These are phyloP conservation scores for Biston betularia DNA, from an alignment of 2,888 invertebrate genomes.

Conservation along the genomic window DNA sequence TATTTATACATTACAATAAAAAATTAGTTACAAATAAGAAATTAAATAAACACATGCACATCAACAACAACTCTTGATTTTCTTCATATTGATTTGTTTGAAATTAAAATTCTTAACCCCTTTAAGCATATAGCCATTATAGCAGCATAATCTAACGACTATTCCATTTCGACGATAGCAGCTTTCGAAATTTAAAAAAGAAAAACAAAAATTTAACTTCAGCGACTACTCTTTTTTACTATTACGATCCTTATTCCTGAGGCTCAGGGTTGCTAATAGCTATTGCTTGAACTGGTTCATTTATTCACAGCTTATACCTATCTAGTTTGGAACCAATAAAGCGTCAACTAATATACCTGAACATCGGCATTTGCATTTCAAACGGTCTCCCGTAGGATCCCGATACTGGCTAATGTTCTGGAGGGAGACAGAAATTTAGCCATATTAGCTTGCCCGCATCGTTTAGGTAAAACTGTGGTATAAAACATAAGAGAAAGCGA, in stretches of 20 bases:
- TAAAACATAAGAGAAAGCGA: constrained; percentile 40
- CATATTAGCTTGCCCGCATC: constrained; percentile 63
- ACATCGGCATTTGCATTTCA: constrained; percentile 79
- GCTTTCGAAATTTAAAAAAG: too few relatives aligned
- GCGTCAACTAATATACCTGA: constrained; percentile 73
- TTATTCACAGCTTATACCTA: constrained; percentile 47
- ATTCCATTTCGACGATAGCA: too few relatives aligned
- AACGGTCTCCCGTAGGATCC: constrained; percentile 60
- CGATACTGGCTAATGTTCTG: constrained; percentile 59
- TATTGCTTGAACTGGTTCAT: constrained; percentile 28
- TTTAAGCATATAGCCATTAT: too few relatives aligned
- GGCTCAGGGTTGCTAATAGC: constrained; percentile 15
- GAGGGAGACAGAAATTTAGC: constrained; percentile 66
- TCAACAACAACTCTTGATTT: too few relatives aligned
- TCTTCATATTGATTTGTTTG: too few relatives aligned
- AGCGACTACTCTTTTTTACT: background rate
- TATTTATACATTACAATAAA: too few relatives aligned
- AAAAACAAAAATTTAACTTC: too few relatives aligned
- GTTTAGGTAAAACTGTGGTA: constrained; percentile 49
- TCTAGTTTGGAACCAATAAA: constrained; percentile 69
- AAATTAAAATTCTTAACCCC: too few relatives aligned
- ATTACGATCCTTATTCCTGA: constrained; percentile 25
- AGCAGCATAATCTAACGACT: too few relatives aligned
- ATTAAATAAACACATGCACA: too few relatives aligned
- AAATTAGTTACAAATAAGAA: too few relatives aligned